These are phyloP conservation scores for Oscheius sp. DNA, from an alignment of 2,888 invertebrate species.

Conservation along the genomic window DNA sequence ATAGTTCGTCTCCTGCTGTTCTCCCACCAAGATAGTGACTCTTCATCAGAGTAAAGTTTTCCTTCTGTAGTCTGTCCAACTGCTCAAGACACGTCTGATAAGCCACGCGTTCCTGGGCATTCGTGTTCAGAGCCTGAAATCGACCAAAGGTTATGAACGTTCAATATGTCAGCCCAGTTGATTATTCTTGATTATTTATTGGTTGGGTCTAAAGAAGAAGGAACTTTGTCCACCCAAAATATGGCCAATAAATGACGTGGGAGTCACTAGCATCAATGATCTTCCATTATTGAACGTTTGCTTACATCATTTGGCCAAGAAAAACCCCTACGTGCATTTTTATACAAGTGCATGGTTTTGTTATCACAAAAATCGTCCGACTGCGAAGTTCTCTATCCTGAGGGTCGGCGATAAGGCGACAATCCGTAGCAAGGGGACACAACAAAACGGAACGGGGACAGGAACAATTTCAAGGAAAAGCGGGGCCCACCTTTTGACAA, in stretches of 20 bases:
- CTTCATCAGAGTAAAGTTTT: constrained; percentile 65
- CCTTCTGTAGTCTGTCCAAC: constrained; percentile 69
- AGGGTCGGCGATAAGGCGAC: not conserved
- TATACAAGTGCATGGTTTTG: constrained; percentile 2
- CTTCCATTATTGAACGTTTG: no score
- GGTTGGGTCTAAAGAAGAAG: not conserved
- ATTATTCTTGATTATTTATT: not conserved
- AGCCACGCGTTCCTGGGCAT: constrained; percentile 57
- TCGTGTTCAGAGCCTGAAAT: constrained; percentile 57
- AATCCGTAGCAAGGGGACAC: not conserved
- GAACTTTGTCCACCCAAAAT: not conserved
- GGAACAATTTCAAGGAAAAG: not conserved
- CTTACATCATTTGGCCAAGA: constrained; percentile 3
- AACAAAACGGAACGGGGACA: not conserved
- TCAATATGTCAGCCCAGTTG: not conserved
- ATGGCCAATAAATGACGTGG: not conserved
- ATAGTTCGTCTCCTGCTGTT: constrained; percentile 25
- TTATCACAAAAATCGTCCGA: constrained; percentile 26
- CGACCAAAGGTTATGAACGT: not conserved
- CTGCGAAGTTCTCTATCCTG: not conserved
- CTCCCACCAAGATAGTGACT: constrained; percentile 38
- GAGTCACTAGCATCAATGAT: no score
- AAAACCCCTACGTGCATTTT: constrained; percentile 5
- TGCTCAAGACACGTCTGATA: constrained; percentile 68
- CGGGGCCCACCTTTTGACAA: constrained; percentile 57